Evolutionary conservation across 2,888 invertebrate species (phyloP).

Genomic region (Thymelicus lineola): DNA sequence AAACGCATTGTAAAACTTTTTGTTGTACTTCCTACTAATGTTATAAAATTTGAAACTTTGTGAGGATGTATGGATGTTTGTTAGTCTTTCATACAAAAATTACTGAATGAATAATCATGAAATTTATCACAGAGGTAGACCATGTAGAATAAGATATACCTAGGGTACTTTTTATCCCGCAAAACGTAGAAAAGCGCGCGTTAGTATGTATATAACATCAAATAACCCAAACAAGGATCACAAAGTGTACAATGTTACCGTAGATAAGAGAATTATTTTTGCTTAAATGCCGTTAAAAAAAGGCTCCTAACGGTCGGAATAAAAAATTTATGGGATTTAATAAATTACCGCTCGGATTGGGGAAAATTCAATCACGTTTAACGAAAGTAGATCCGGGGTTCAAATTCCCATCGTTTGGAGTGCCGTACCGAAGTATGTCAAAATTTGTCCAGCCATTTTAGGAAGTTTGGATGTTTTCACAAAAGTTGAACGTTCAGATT

Average conservation of each 20-base stretch:
- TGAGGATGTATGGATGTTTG: too few species aligned
- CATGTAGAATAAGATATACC: too few species aligned
- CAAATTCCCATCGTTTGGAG: neutral
- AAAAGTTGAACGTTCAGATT: neutral
- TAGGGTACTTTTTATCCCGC: too few species aligned
- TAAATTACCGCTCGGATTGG: constrained; percentile 39
- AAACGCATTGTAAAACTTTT: neutral
- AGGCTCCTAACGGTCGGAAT: neutral
- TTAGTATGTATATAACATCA: too few species aligned
- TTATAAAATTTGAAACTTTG: too few species aligned
- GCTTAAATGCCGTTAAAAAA: neutral
- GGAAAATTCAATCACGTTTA: constrained; percentile 31
- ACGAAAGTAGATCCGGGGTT: constrained; percentile 7
- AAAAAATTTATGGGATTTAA: constrained; percentile 42
- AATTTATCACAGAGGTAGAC: too few species aligned
- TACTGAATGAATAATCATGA: too few species aligned
- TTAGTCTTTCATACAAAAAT: too few species aligned
- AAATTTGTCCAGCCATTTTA: neutral
- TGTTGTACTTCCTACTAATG: too few species aligned
- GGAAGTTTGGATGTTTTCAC: neutral
- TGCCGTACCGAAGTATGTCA: constrained; percentile 14
- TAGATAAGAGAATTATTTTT: constrained; percentile 1
- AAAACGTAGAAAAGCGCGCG: too few species aligned
- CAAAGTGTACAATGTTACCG: neutral
- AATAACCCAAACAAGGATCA: too few species aligned